Base-by-base conservation (phyloP, 2,113 vertebrate species). In the Tychaedon coryphoeus region DNA sequence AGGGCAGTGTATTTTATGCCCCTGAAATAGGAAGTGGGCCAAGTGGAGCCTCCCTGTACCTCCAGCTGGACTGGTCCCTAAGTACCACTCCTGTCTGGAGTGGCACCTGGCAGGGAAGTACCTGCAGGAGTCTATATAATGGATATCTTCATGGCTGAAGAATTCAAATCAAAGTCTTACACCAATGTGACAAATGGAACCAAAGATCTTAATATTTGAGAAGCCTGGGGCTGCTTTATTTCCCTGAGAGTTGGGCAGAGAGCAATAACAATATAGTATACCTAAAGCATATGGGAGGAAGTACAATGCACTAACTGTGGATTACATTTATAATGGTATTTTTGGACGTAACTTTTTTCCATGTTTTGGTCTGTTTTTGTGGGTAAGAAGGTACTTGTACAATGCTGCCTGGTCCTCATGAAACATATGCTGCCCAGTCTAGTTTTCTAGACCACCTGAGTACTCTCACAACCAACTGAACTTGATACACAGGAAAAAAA, bases 351-450 rank as follows among this genome's bases (percentile, higher is more conserved):
- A 54, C 13, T 42, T 92, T 93, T 93, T 66, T 90, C 95, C 76
- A 91, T n/a, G 34, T 45, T 91, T 95, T 94, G 76, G 26, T 96
- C 71, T 76, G 48, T 1, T 90, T 90, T 67, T 79, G 75, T 45
- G 17, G 64, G 53, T 86, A 92, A 94, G 43, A 86, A 90, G 69
- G 77, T 88, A 94, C 84, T 92, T 74, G 15, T 29, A 84, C 83
- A 93, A 89, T 88, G 95, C 84, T 94, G 77, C 58, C 81, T 54
- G 9, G 60, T 92, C 80, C 40, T 51, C 4, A 5, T 29, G 50
- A 93, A 88, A 66, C 0, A 3, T 43, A 17, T 7, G 14, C 38
- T 67, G 40, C 54, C 19, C 29, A 34, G 17, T 42, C 42, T 42
- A 23, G 43, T 36, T 71, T 60, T n/a, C 47, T 38, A 47, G 51